Evolutionary conservation across 30 jellyfish, hydroid and myxozoan genomes (phyloP).

Genomic region (Cassiopea andromeda): DNA sequence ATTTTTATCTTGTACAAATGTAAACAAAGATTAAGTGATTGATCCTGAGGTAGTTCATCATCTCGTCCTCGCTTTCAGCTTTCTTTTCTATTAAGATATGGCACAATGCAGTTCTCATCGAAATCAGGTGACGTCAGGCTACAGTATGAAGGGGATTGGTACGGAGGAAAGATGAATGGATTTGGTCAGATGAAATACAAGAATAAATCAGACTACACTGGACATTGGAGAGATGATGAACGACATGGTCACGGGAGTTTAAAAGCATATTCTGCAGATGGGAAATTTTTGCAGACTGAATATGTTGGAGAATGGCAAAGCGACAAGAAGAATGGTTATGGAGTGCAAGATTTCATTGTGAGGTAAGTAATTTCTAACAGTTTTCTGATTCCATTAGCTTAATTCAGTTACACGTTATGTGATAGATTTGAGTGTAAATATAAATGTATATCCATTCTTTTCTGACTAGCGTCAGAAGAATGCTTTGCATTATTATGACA

Average conservation of each 20-base stretch:
- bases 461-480: no score
- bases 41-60: no score
- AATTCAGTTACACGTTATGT: no score
- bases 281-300: slow-evolving; percentile 70
- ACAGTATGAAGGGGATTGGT: slow-evolving; percentile 94
- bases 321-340: slow-evolving; percentile 92
- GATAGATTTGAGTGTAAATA: no score
- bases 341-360: slow-evolving; percentile 87
- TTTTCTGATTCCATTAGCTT: background rate
- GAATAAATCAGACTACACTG: slow-evolving; percentile 76
- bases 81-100: slow-evolving; percentile 49
- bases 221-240: slow-evolving; percentile 73
- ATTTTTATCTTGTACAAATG: background rate
- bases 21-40: background rate
- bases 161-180: slow-evolving; percentile 91
- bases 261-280: slow-evolving; percentile 32
- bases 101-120: slow-evolving; percentile 80
- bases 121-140: slow-evolving; percentile 42
- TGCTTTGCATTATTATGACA: no score
- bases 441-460: no score
- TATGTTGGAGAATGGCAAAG: slow-evolving; percentile 93
- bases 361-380: slow-evolving; percentile 45
- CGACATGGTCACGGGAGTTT: slow-evolving; percentile 92
- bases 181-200: slow-evolving; percentile 91
- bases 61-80: no score